Evolutionary conservation across 2,113 vertebrate species (phyloP), one percentile per base, ranked within the genome.

Genomic region (Rhynchopsitta pachyrhyncha): DNA sequence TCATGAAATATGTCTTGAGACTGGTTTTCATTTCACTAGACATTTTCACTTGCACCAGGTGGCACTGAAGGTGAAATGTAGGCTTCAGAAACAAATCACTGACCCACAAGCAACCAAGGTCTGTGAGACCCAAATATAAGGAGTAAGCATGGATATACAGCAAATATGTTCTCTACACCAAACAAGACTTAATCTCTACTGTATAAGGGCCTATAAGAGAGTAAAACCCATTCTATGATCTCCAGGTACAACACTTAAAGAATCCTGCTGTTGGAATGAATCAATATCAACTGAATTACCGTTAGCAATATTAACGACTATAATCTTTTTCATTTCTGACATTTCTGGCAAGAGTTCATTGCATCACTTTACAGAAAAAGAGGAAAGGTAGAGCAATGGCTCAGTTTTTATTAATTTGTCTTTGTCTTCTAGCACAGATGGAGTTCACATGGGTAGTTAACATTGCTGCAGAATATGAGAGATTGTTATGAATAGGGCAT

Each of bases 401-500:
- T 86, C 24, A 62, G 28, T 90, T 82, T 93, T 59, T 93, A 49
- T 91, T 96, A 83, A 37, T 10, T 86, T 80, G 19, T 59, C 74
- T 79, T 96, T 95, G 75, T 97, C 92, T 96, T 80, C 4, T 47
- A 60, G 53, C 88, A 90, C 57, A 93, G 90, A 90, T 97, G 70
- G 85, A 97, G 77, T 92, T 97, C 64, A 95, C 91, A 90, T 57
- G 87, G 82, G 86, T 95, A 95, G 82, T 44, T 94, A 97, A 96
- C 76, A 63, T 46, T 92, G 80, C 86, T 96, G 79, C 22, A 95
- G 96, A 96, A 89, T 89, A 92, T 31, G 84, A 96, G 91, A 90
- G 63, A 92, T 92, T 94, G 90, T 97, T 96, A 97, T 85, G 95
- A 97, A 95, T 88, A 97, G 23, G 73, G 31, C 82, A 92, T 91